Base-by-base conservation (phyloP, 2,113 vertebrate genomes). In the Chloroceryle aenea region DNA sequence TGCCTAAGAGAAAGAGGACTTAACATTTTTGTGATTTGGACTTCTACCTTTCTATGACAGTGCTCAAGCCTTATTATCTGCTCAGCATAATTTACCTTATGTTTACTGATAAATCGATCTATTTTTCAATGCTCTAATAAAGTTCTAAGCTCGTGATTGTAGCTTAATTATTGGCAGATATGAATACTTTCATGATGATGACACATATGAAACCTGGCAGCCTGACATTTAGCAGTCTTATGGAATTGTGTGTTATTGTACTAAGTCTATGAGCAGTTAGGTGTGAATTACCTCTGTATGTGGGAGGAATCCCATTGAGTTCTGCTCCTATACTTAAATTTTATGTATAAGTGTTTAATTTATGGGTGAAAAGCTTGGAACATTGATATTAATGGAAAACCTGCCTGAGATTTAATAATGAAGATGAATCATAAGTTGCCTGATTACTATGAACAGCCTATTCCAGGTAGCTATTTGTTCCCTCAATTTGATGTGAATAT, bases 141-240 rank as follows among this genome's bases (percentile, higher is more conserved):
- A 83, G 40, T 40, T 95, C 79, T 56, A 61, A 53, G 30, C 27
- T 62, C 73, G 12, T 72, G 67, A 75, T 89, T 87, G 6, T 36
- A 62, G 25, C 25, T 61, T 94, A 95, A 89, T 95, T 91, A 94
- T 82, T 89, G 66, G 40, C 81, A 93, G 27, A 72, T 82, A 42
- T 6, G 16, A 87, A 72, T 85, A 67, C 87, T 81, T 93, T 75
- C 50, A 29, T 64, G 40, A 13, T 92, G 86, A 73, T 67, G 73
- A 59, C 69, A 77, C 19, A 47, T 23, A 25, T 30, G 43, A 93
- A 85, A 48, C 53, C 62, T 82, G 53, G n/a, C 93, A 82, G 36
- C 48, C 62, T 87, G 71, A 53, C 67, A 40, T 73, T 91, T 85
- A 72, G n/a, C 53, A 91, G 30, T 64, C 43, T 89, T 82, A 40